Conservation (phyloP, 30 jellyfish, hydroid and myxozoan species). For the Nemopilema nomurai region DNA sequence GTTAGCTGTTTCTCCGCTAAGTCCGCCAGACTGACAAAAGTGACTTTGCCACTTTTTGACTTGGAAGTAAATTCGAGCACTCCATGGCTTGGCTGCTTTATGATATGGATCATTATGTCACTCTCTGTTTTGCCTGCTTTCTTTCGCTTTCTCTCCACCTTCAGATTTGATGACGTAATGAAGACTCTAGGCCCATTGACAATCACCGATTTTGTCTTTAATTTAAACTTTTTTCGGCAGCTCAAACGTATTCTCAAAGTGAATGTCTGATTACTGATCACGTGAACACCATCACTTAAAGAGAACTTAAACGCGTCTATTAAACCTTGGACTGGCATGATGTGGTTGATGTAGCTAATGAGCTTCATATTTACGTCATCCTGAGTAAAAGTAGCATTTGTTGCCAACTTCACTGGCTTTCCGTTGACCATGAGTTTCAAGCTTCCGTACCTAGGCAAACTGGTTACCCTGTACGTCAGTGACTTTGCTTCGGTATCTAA, state of each 20-base stretch:
- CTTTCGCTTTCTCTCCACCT: conserved; percentile 13
- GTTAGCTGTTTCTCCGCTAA: conserved; percentile 32
- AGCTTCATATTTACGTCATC: conserved; percentile 31
- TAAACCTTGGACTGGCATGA: conserved; percentile 46
- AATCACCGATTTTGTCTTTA: conserved; percentile 10
- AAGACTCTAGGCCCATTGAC: conserved; percentile 24
- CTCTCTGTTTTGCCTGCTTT: neutral
- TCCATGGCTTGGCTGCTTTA: conserved; percentile 55
- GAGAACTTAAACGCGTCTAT: conserved; percentile 12
- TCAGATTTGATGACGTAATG: conserved; percentile 24
- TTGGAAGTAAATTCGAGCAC: conserved; percentile 17
- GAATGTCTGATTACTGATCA: conserved; percentile 17
- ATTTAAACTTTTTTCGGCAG: conserved; percentile 47
- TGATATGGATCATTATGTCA: conserved; percentile 35
- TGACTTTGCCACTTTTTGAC: neutral
- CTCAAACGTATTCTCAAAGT: conserved; percentile 40
- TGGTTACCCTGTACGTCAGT: conserved; percentile 16
- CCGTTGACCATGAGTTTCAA: conserved; percentile 5
- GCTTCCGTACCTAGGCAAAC: conserved; percentile 54
- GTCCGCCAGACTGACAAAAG: conserved; percentile 25
- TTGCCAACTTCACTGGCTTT: neutral
- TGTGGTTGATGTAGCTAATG: conserved; percentile 38
- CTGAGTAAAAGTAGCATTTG: conserved; percentile 51
- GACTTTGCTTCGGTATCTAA: conserved; percentile 30
- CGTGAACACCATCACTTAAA: conserved; percentile 43